These are phyloP conservation scores for Drosophila prolongata DNA, from an alignment of 2,888 invertebrate species.

Conservation along the genomic window DNA sequence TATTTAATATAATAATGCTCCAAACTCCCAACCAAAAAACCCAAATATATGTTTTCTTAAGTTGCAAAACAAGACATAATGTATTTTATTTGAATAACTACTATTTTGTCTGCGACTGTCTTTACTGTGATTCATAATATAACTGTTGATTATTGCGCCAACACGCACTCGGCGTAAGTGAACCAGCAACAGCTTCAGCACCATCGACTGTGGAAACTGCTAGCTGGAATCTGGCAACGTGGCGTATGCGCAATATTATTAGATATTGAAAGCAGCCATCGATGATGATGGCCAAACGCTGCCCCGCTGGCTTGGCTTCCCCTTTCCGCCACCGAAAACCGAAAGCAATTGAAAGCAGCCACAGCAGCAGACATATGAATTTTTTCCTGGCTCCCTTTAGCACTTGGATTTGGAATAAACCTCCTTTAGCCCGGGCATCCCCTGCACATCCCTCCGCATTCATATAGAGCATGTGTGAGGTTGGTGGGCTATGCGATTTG, in stretches of 20 bases:
- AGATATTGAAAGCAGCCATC: conserved; percentile 78
- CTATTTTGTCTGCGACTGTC: not conserved
- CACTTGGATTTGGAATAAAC: conserved; percentile 31
- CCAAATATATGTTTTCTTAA: no score
- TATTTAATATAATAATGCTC: no score
- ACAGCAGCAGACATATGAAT: conserved; percentile 68
- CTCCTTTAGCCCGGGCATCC: conserved; percentile 21
- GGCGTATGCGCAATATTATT: conserved; percentile 77
- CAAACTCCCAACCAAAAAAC: no score
- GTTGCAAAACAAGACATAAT: not conserved
- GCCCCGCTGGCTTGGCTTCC: not conserved
- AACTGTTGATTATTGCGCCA: conserved; percentile 80
- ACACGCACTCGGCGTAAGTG: conserved; percentile 74
- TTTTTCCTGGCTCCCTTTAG: conserved; percentile 52
- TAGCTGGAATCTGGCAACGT: conserved; percentile 48
- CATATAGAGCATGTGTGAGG: conserved; percentile 30
- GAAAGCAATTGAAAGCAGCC: conserved; percentile 74
- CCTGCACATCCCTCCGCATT: conserved; percentile 36
- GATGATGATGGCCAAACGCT: conserved; percentile 52
- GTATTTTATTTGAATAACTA: not conserved
- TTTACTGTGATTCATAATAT: conserved; percentile 65
- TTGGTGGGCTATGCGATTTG: conserved; percentile 32
- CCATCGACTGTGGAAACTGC: conserved; percentile 29
- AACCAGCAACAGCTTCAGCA: conserved; percentile 49
- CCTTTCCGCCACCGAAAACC: conserved; percentile 10